These are phyloP conservation scores for Endotricha flammealis DNA, from an alignment of 2,888 invertebrate species.

Conservation along the genomic window DNA sequence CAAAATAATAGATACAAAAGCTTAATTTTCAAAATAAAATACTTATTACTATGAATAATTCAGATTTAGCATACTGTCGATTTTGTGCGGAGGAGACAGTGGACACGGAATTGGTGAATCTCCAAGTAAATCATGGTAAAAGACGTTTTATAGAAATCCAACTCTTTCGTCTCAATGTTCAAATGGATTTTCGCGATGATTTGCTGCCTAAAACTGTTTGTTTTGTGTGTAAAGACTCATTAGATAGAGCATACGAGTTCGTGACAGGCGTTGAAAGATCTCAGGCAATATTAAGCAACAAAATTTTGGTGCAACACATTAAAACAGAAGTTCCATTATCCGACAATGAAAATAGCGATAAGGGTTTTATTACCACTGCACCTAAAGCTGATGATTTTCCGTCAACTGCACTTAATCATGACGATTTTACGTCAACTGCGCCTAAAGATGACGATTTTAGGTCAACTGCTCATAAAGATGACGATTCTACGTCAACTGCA, in stretches of 20 bases:
- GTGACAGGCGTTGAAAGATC: conserved; percentile 42
- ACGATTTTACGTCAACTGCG: too few species aligned
- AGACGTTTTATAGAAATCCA: conserved; percentile 35
- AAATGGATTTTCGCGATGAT: conserved; percentile 32
- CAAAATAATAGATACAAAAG: too few species aligned
- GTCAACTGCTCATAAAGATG: too few species aligned
- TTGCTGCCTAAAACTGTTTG: conserved; percentile 47
- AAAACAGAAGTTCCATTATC: conserved; percentile 30
- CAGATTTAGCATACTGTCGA: conserved; percentile 33
- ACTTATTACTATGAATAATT: conserved; percentile 28
- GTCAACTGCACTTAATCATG: conserved; percentile 25
- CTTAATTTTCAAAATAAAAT: too few species aligned
- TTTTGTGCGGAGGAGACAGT: conserved; percentile 47
- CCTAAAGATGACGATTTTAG: too few species aligned
- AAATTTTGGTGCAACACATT: conserved; percentile 29
- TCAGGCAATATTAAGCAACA: conserved; percentile 33
- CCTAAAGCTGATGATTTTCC: conserved; percentile 20
- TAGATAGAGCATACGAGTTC: conserved; percentile 47
- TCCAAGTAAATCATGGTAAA: conserved; percentile 30
- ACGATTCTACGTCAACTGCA: too few species aligned
- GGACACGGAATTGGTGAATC: conserved; percentile 33
- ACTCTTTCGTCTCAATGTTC: conserved; percentile 37
- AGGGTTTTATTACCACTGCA: conserved; percentile 4
- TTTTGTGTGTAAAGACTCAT: conserved; percentile 36
- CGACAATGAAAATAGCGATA: conserved; percentile 20